These are phyloP conservation scores for Athalia rosae DNA, from an alignment of 2,888 invertebrate genomes.

Conservation along the genomic window DNA sequence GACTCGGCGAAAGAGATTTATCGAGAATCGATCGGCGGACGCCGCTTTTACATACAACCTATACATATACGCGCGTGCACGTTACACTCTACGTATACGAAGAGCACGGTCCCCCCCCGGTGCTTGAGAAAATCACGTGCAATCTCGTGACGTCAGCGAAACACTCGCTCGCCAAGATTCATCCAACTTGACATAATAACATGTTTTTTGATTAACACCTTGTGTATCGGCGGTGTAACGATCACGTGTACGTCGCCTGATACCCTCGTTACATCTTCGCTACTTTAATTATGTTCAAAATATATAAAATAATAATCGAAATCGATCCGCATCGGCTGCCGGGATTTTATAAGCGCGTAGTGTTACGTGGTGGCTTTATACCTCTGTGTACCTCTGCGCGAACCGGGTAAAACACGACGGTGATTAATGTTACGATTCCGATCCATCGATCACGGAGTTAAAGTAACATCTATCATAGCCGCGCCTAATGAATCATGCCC, in stretches of 20 bases:
- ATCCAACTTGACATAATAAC: neutral
- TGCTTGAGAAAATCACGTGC: neutral
- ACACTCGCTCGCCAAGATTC: neutral
- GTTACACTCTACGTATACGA: too few species aligned
- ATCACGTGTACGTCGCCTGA: too few species aligned
- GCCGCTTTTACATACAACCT: too few species aligned
- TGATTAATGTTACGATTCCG: slow-evolving; percentile 42
- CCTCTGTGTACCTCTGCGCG: neutral
- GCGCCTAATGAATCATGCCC: slow-evolving; percentile 43
- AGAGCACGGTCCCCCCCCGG: too few species aligned
- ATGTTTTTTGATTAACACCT: neutral
- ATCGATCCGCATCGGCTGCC: neutral
- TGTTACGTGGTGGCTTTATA: neutral
- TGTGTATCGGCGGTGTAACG: neutral
- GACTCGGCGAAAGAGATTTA: too few species aligned
- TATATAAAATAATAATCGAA: too few species aligned
- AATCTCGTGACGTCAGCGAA: neutral
- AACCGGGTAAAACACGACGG: slow-evolving; percentile 14
- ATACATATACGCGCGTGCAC: too few species aligned
- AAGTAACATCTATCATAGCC: slow-evolving; percentile 43
- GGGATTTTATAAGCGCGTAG: too few species aligned
- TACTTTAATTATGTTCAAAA: too few species aligned
- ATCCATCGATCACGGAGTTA: slow-evolving; percentile 43
- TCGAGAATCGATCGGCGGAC: too few species aligned
- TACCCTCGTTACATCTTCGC: neutral